Conservation (phyloP, 2,797 vertebrate species). For the Gorsachius magnificus region DNA sequence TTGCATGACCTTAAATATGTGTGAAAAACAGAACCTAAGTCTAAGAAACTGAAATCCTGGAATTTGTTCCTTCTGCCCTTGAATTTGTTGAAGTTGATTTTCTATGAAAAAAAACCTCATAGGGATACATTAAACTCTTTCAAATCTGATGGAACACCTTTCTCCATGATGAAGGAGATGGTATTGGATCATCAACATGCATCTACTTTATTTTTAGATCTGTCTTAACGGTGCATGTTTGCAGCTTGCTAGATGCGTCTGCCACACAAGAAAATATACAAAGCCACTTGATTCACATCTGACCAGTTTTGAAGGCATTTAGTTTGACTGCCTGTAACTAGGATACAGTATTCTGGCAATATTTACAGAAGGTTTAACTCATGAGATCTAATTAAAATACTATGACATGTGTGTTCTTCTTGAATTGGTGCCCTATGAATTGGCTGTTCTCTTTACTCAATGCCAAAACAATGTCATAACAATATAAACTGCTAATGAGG, state of each 20-base stretch:
- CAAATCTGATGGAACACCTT: not conserved
- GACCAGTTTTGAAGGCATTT: not conserved
- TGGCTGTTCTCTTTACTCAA: conserved; percentile 29
- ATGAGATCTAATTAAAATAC: conserved; percentile 74
- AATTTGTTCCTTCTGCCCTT: not conserved
- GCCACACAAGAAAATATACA: not conserved
- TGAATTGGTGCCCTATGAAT: conserved; percentile 54
- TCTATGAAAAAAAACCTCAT: not conserved
- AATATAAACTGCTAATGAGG: conserved; percentile 62
- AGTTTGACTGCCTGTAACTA: not conserved
- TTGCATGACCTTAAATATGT: not conserved
- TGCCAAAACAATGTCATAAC: conserved; percentile 62
- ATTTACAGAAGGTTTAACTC: conserved; percentile 43
- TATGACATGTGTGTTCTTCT: conserved; percentile 32
- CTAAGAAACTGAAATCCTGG: not conserved
- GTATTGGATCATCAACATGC: not conserved
- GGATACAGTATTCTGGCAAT: conserved; percentile 35
- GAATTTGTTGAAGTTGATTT: not conserved
- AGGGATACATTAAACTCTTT: not conserved
- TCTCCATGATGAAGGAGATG: not conserved
- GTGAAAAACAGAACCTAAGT: not conserved
- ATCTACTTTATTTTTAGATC: not conserved
- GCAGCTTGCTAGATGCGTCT: not conserved
- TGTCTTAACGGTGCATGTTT: not conserved
- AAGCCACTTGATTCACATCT: not conserved